Percentiles rank a stretch among this genome's conserved stretches.
Conservation (phyloP, 2,888 invertebrate species). For the Pachliopta kotzebuea region DNA sequence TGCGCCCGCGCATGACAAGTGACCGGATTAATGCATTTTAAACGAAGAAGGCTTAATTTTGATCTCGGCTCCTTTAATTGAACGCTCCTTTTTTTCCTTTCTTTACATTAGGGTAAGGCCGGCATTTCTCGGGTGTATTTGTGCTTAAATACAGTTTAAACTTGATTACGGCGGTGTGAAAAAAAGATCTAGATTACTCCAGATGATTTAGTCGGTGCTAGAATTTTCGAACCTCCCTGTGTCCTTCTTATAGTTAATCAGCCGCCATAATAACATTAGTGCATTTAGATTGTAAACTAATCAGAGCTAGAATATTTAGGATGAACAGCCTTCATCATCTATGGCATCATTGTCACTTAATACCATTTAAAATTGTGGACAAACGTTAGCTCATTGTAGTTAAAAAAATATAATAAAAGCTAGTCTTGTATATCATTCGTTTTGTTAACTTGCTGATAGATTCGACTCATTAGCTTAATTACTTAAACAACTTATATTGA, state of each 20-base stretch:
- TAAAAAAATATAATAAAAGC: not conserved
- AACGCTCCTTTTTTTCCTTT: constrained; percentile 56
- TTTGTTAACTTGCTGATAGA: not conserved
- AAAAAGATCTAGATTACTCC: not conserved
- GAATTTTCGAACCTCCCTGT: too few species aligned
- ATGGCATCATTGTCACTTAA: too few species aligned
- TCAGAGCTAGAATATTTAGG: too few species aligned
- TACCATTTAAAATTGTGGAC: too few species aligned
- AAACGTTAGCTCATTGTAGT: too few species aligned
- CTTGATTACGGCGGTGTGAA: not conserved
- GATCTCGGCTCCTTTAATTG: constrained; percentile 70
- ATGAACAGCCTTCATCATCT: too few species aligned
- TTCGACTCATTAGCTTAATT: constrained; percentile 2
- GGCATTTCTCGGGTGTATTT: constrained; percentile 14
- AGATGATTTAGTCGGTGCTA: too few species aligned
- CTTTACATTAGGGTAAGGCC: constrained; percentile 32
- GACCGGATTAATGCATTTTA: constrained; percentile 80
- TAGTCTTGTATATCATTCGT: not conserved
- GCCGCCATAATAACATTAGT: too few species aligned
- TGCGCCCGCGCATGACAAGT: constrained; percentile 72
- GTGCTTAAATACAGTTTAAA: constrained; percentile 1
- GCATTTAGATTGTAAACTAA: too few species aligned
- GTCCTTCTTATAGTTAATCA: too few species aligned
- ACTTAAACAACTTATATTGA: constrained; percentile 11
- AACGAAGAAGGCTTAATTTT: constrained; percentile 79